phyloP scores from a whole-genome alignment of 2,113 vertebrate species.

The Megaptera novaeangliae region DNA sequence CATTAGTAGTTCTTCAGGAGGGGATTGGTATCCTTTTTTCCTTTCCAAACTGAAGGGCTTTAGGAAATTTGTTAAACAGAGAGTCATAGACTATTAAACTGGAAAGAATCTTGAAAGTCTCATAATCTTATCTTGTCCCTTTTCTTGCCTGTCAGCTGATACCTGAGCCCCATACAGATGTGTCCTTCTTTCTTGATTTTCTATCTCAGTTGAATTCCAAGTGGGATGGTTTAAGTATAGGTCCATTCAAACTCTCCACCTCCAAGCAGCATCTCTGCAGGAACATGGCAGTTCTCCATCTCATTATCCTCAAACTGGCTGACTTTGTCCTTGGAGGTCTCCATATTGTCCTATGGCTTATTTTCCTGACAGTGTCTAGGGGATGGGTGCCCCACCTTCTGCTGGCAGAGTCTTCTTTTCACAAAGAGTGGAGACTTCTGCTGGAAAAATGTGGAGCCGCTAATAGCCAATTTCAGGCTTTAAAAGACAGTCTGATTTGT shows the following conservation, averaged over 20 bases:
- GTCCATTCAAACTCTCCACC: not conserved
- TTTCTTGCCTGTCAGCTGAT: not conserved
- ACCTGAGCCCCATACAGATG: not conserved
- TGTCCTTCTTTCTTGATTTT: conserved; percentile 23
- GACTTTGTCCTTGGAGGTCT: not conserved
- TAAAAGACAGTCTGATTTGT: not conserved
- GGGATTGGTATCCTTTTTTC: not conserved
- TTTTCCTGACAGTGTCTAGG: not conserved
- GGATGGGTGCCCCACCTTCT: not conserved
- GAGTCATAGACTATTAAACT: not conserved
- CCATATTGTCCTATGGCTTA: not conserved
- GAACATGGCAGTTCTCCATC: not conserved
- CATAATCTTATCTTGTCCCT: not conserved
- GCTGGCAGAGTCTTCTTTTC: conserved; percentile 11
- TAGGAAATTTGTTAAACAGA: not conserved
- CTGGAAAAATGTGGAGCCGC: not conserved
- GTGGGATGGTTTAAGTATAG: not conserved
- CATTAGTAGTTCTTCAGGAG: not conserved
- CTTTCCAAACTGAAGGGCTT: not conserved
- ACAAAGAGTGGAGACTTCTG: not conserved
- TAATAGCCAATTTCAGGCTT: conserved; percentile 9
- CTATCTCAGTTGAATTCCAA: not conserved
- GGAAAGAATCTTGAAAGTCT: not conserved
- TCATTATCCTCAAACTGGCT: not conserved
- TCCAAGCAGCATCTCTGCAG: not conserved